These are phyloP conservation scores for Scaptomyza caliginosa DNA, from an alignment of 2,888 invertebrate genomes.

Conservation along the genomic window DNA sequence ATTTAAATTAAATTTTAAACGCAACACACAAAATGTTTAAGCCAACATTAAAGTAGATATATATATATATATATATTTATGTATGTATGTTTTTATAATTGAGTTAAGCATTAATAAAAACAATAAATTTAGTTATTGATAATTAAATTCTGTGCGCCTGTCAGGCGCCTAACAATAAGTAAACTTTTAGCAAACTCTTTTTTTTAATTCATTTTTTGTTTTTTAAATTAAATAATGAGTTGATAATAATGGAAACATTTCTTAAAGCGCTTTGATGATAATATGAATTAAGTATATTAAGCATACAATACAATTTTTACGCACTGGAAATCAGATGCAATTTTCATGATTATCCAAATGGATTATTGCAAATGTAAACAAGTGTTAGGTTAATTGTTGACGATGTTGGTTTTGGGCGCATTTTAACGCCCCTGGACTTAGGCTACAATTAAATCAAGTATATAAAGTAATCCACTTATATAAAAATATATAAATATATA, in stretches of 20 bases:
- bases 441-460: slow-evolving; percentile 58
- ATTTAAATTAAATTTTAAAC: slow-evolving; percentile 74
- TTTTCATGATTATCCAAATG: slow-evolving; percentile 36
- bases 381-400: slow-evolving; percentile 55
- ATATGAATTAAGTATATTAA: slow-evolving; percentile 32
- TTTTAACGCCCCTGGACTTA: slow-evolving; percentile 46
- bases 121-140: slow-evolving; percentile 72
- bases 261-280: slow-evolving; percentile 66
- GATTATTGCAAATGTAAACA: slow-evolving; percentile 71
- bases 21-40: slow-evolving; percentile 72
- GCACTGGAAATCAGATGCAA: slow-evolving; percentile 25
- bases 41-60: slow-evolving; percentile 67
- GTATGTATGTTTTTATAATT: slow-evolving; percentile 54
- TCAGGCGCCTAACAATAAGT: slow-evolving; percentile 59
- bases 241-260: slow-evolving; percentile 68
- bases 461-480: slow-evolving; percentile 67
- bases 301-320: slow-evolving; percentile 32
- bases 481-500: slow-evolving; percentile 61
- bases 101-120: slow-evolving; percentile 71
- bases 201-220: slow-evolving; percentile 14
- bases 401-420: slow-evolving; percentile 33
- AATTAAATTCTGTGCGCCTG: slow-evolving; percentile 61
- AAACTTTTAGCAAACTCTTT: slow-evolving; percentile 62
- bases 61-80: slow-evolving; percentile 38
- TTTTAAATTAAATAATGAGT: slow-evolving; percentile 60